Percentiles rank a stretch among this genome's conserved stretches.
phyloP scores from a whole-genome alignment of 2,797 vertebrate species.

The Acridotheres tristis region DNA sequence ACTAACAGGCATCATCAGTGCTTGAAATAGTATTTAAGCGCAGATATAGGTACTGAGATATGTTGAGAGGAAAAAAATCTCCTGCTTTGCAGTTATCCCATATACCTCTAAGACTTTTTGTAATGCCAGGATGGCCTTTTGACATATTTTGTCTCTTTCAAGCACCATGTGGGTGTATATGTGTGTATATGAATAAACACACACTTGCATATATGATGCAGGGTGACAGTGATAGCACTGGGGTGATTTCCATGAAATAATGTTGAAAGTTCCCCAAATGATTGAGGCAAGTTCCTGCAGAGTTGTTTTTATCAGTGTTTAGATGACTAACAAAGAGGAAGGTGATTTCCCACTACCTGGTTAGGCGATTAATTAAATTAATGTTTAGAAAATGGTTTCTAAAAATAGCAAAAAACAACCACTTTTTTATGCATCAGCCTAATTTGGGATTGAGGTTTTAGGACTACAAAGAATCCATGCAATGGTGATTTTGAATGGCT shows the following conservation, averaged over 20 bases:
- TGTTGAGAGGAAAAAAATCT: not conserved
- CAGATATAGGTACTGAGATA: not conserved
- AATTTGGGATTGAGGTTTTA: not conserved
- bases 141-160: not conserved
- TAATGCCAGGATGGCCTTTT: not conserved
- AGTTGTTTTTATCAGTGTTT: not conserved
- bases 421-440: not conserved
- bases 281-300: not conserved
- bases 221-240: not conserved
- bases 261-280: not conserved
- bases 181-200: not conserved
- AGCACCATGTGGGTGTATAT: not conserved
- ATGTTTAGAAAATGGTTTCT: not conserved
- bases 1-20: not conserved
- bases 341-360: not conserved
- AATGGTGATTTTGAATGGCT: not conserved
- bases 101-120: not conserved
- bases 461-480: not conserved
- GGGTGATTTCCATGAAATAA: not conserved
- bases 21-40: not conserved
- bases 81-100: not conserved
- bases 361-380: not conserved
- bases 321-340: not conserved
- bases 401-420: not conserved
- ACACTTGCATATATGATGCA: not conserved